phyloP scores from a whole-genome alignment of 2,888 invertebrate species.

The Acrocera orbiculus region DNA sequence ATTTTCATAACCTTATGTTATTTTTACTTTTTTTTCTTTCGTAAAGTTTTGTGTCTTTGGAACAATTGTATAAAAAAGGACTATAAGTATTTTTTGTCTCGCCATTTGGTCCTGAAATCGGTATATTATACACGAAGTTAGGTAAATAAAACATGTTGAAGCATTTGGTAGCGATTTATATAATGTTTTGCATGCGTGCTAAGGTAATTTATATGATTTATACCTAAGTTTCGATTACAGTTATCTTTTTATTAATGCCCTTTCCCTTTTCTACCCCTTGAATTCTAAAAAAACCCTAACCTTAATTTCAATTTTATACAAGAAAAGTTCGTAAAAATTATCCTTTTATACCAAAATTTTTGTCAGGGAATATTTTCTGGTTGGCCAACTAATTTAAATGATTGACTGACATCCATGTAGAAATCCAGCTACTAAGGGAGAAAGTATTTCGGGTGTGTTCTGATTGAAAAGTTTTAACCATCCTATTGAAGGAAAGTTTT shows the following conservation, averaged over 20 bases:
- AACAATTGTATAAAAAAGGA: conserved; percentile 4
- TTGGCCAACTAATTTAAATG: no score
- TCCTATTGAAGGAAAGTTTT: conserved; percentile 6
- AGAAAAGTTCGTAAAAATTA: not conserved
- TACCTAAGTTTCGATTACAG: conserved; percentile 17
- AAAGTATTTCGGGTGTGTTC: no score
- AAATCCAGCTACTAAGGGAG: no score
- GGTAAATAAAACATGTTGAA: conserved; percentile 16
- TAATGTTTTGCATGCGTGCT: conserved; percentile 27
- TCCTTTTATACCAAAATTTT: no score
- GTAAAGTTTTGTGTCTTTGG: conserved; percentile 7
- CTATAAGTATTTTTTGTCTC: no score
- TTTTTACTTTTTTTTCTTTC: conserved; percentile 12
- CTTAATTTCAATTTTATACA: not conserved
- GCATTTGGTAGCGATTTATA: conserved; percentile 32
- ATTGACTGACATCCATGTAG: no score
- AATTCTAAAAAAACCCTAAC: no score
- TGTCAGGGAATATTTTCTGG: no score
- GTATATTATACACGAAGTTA: conserved; percentile 12
- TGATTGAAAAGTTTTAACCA: no score
- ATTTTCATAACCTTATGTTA: conserved; percentile 1
- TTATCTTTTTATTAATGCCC: no score
- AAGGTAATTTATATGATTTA: conserved; percentile 33
- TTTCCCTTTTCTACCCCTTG: no score
- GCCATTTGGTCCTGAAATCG: conserved; percentile 7